These are phyloP conservation scores for Fundulus diaphanus DNA, from an alignment of 2,797 vertebrate genomes.

Conservation along the genomic window DNA sequence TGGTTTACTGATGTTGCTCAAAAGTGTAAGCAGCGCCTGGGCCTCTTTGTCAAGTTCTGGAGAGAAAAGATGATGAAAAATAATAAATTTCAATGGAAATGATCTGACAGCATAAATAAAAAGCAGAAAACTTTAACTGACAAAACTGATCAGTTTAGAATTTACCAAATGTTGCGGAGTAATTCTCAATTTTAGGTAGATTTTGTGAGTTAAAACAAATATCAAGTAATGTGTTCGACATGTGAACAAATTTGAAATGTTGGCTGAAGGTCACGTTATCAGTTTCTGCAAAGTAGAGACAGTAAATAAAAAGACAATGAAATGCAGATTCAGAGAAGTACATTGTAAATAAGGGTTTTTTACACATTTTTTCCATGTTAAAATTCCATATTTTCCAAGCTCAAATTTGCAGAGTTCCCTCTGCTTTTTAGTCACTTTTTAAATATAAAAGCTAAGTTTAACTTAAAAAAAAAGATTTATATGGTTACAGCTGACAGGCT, in stretches of 20 bases:
- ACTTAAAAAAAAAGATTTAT: neutral
- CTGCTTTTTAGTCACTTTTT: neutral
- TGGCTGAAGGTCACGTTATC: neutral
- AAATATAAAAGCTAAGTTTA: neutral
- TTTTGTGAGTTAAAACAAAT: neutral
- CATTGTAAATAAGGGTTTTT: neutral
- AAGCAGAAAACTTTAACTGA: neutral
- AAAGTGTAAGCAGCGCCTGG: slow-evolving; percentile 86
- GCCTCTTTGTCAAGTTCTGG: slow-evolving; percentile 92
- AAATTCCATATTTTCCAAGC: neutral
- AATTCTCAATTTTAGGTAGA: neutral
- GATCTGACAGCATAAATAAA: neutral
- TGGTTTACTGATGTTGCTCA: slow-evolving; percentile 90
- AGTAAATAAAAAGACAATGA: neutral
- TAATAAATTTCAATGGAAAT: neutral
- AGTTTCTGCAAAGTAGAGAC: neutral
- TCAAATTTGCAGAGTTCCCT: neutral
- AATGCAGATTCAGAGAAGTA: neutral
- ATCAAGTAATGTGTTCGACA: too few relatives aligned
- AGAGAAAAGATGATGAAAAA: slow-evolving; percentile 21
- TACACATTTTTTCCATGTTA: neutral
- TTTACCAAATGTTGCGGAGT: neutral
- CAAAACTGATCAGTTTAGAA: neutral
- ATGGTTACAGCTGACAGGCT: neutral
- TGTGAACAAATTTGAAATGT: neutral